Evolutionary conservation across 1,140 invertebrate species (phyloP).

Genomic region (Cydia fagiglandana): DNA sequence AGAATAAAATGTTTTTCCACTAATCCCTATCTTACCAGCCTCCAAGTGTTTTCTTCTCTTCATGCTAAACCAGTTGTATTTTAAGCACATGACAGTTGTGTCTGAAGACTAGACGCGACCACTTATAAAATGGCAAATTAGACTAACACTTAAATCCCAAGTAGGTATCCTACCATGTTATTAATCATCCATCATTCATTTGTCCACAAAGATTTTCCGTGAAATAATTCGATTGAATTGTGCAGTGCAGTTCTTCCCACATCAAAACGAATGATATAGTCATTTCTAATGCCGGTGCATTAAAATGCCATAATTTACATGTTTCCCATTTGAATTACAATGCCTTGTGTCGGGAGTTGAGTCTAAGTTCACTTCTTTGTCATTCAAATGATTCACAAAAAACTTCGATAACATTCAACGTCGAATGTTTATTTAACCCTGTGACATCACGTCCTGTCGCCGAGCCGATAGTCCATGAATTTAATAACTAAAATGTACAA

Average conservation of each 20-base stretch:
- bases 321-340: constrained; percentile 29
- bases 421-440: constrained; percentile 21
- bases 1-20: too few species aligned
- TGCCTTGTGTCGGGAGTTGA: constrained; percentile 18
- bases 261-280: constrained; percentile 13
- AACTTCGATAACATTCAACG: constrained; percentile 14
- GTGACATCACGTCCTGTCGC: constrained; percentile 26
- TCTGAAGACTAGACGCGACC: background rate
- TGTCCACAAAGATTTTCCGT: background rate
- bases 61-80: too few species aligned
- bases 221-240: background rate
- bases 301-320: constrained; percentile 28
- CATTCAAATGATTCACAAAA: constrained; percentile 34
- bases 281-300: constrained; percentile 17
- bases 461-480: background rate
- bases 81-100: background rate
- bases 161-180: background rate
- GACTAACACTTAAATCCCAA: background rate
- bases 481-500: background rate
- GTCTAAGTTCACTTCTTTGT: constrained; percentile 28
- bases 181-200: background rate
- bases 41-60: too few species aligned
- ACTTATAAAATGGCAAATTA: background rate
- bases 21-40: too few species aligned
- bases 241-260: constrained; percentile 1